These are phyloP conservation scores for Conomelus anceps DNA, from an alignment of 2,888 invertebrate genomes.

Conservation along the genomic window DNA sequence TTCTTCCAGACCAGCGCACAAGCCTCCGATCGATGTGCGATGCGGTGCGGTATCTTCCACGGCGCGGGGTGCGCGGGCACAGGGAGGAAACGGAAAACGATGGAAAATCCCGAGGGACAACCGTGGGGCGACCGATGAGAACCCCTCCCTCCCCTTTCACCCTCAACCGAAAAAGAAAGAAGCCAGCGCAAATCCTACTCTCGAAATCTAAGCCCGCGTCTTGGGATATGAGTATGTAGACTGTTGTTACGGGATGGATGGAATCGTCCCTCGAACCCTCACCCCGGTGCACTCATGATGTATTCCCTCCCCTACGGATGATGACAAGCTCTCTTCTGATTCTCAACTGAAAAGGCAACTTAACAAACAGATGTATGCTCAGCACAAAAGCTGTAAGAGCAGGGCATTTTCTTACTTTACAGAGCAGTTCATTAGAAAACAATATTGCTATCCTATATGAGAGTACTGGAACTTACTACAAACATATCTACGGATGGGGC, in stretches of 20 bases:
- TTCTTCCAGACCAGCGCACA: constrained; percentile 38
- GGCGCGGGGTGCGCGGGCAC: neutral
- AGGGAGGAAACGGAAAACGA: neutral
- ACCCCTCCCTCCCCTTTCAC: neutral
- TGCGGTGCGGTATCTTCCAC: neutral
- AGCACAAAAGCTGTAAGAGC: neutral
- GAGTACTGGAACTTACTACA: too few species aligned
- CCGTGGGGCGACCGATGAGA: too few species aligned
- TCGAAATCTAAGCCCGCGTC: neutral
- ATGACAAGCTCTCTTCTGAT: neutral
- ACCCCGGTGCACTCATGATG: neutral
- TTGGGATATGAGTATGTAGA: neutral
- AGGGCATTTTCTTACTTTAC: too few species aligned
- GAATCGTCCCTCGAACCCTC: neutral
- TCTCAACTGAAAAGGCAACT: neutral
- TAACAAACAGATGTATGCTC: too few species aligned
- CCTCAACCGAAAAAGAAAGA: neutral
- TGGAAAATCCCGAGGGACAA: neutral
- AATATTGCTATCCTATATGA: too few species aligned
- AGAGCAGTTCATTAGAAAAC: too few species aligned
- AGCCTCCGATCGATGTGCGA: constrained; percentile 2
- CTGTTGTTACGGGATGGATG: neutral
- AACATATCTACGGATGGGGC: too few species aligned
- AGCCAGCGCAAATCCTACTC: neutral
- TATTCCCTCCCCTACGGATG: neutral